These are phyloP conservation scores for Struthio camelus DNA, from an alignment of 2,113 vertebrate genomes.

Conservation along the genomic window DNA sequence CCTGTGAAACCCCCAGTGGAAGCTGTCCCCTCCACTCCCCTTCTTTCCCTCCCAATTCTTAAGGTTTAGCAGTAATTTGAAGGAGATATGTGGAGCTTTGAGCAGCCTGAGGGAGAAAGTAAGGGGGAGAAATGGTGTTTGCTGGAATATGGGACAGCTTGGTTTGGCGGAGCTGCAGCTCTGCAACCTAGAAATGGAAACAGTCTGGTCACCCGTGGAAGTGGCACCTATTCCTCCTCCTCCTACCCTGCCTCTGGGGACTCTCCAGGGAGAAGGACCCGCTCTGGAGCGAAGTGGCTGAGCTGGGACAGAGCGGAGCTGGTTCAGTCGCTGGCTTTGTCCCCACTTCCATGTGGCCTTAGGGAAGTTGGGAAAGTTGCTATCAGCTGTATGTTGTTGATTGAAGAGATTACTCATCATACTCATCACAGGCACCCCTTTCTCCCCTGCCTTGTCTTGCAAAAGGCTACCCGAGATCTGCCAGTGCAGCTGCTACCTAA, in stretches of 20 bases:
- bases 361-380: neutral
- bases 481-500: neutral
- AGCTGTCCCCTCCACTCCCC: neutral
- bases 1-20: neutral
- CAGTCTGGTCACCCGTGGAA: neutral
- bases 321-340: neutral
- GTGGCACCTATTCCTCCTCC: neutral
- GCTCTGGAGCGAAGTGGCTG: neutral
- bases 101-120: neutral
- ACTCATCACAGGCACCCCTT: neutral
- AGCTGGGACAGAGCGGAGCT: neutral
- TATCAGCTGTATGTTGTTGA: neutral
- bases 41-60: neutral
- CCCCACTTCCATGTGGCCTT: fast-evolving
- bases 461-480: slow-evolving; percentile 10
- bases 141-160: neutral
- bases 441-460: neutral
- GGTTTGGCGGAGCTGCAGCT: neutral
- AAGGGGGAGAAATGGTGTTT: neutral
- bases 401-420: neutral
- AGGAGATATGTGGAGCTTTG: neutral
- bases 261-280: neutral
- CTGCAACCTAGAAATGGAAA: neutral
- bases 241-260: fast-evolving
- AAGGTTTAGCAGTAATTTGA: neutral